Base-by-base conservation (phyloP, 2,113 vertebrate genomes). In the Sigmodon hispidus region DNA sequence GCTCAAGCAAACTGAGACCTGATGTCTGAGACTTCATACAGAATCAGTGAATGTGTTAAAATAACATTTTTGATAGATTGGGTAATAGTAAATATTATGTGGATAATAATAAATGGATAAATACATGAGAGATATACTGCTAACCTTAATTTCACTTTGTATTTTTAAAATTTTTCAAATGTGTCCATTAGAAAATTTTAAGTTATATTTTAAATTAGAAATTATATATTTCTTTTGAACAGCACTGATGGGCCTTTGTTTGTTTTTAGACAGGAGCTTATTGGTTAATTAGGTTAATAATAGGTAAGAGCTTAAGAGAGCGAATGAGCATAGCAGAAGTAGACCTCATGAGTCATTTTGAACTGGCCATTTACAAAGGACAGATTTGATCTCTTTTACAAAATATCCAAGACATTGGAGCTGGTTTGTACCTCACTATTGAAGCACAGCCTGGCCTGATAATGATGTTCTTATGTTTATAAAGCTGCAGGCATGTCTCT, bases 271-370 rank as follows among this genome's bases (percentile, higher is more conserved):
- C 61, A 50, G 24, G n/a, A 43, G 31, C 48, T 83, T 83, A 59
- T 16, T 57, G 55, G 55, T 57, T 57, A 57, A 57, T 59, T 59
- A 40, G 11, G 79, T 83, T 40, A 59, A 29, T 40, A 59, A 29
- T 15, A 43, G 22, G n/a, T 15, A 26, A n/a, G 79, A 81, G 55
- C 79, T 43, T 81, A 81, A n/a, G 77, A 57, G 79, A 40, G 12
- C 36, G 59, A 48, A 43, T 43, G 67, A 48, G 57, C 40, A 31
- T 21, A 85, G 2, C 52, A 67, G 83, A 61, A 48, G 21, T 19
- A 85, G 61, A 48, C 21, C 83, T 89, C 67, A 65, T 90, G 63
- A 95, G 70, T 89, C 81, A 96, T 90, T 79, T 86, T 94, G 72
- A 92, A 90, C 36, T 72, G 70, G 92, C 50, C 50, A 77, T 89